Evolutionary conservation across 1,140 invertebrate genomes (phyloP).

Genomic region (Listronotus oregonensis): DNA sequence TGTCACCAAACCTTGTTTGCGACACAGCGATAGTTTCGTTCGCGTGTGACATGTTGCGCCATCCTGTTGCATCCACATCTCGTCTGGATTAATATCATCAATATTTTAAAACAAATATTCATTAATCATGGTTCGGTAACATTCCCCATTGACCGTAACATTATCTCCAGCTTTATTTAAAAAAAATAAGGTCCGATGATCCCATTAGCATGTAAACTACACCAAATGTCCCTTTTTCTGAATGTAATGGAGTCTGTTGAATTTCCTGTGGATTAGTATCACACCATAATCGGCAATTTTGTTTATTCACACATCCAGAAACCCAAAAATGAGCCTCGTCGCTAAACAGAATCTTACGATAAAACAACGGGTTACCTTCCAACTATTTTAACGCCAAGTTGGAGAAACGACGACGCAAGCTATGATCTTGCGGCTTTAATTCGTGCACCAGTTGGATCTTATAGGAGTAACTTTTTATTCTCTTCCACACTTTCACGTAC

Average conservation of each 20-base stretch:
- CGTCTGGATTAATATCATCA: neutral
- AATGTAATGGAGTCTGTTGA: constrained; percentile 4
- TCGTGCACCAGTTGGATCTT: constrained; percentile 25
- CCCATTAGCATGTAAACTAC: neutral
- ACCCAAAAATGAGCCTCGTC: constrained; percentile 46
- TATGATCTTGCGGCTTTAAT: constrained; percentile 26
- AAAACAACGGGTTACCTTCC: constrained; percentile 29
- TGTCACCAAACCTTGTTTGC: too few species aligned
- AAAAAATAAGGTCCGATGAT: constrained; percentile 10
- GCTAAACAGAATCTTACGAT: constrained; percentile 37
- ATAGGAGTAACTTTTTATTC: too few species aligned
- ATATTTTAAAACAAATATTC: too few species aligned
- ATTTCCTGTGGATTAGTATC: constrained; percentile 28
- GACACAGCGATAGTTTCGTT: too few species aligned
- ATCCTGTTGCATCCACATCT: neutral
- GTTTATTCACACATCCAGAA: constrained; percentile 42
- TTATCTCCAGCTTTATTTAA: neutral
- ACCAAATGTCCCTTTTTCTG: constrained; percentile 8
- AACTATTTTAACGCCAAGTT: constrained; percentile 34
- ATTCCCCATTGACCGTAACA: too few species aligned
- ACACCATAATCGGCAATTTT: constrained; percentile 41
- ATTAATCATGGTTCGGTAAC: too few species aligned
- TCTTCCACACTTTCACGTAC: too few species aligned
- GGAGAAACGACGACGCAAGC: constrained; percentile 4
- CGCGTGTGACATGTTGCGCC: too few species aligned